These are phyloP conservation scores for Magallana ariakensis DNA, from an alignment of 1,140 invertebrate species.

Conservation along the genomic window DNA sequence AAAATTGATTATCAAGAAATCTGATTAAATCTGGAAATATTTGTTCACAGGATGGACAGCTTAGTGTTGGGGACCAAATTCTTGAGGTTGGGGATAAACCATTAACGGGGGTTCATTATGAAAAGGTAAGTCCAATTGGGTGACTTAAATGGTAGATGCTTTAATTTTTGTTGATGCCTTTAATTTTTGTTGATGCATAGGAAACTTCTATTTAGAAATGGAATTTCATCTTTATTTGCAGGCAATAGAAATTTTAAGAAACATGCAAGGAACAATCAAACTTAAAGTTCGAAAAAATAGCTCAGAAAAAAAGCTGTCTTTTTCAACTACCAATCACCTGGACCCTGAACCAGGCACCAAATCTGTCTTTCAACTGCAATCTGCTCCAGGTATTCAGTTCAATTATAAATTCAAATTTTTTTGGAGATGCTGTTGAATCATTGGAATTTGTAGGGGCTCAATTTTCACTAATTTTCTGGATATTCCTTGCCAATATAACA, in stretches of 20 bases:
- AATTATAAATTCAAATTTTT: no score
- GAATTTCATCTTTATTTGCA: constrained; percentile 54
- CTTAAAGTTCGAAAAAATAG: constrained; percentile 73
- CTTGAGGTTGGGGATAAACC: constrained; percentile 95
- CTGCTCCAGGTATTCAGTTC: constrained; percentile 46
- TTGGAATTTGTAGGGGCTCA: no score
- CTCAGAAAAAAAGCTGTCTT: constrained; percentile 50
- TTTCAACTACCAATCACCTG: constrained; percentile 6
- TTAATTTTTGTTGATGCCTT: no score
- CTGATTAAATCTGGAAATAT: not conserved
- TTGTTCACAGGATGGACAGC: constrained; percentile 79
- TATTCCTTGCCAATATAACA: no score
- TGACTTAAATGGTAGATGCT: not conserved
- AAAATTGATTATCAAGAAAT: no score
- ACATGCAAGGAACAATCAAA: constrained; percentile 71
- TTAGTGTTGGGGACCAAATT: constrained; percentile 96
- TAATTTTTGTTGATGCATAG: no score
- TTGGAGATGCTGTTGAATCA: no score
- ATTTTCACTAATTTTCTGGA: no score
- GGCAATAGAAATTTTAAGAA: constrained; percentile 76
- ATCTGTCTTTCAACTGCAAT: constrained; percentile 54
- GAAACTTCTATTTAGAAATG: no score
- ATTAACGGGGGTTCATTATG: constrained; percentile 84
- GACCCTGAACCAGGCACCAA: constrained; percentile 30
- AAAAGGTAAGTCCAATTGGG: constrained; percentile 67